Conservation (phyloP, 2,888 invertebrate genomes). For the Synanthedon myopaeformis region DNA sequence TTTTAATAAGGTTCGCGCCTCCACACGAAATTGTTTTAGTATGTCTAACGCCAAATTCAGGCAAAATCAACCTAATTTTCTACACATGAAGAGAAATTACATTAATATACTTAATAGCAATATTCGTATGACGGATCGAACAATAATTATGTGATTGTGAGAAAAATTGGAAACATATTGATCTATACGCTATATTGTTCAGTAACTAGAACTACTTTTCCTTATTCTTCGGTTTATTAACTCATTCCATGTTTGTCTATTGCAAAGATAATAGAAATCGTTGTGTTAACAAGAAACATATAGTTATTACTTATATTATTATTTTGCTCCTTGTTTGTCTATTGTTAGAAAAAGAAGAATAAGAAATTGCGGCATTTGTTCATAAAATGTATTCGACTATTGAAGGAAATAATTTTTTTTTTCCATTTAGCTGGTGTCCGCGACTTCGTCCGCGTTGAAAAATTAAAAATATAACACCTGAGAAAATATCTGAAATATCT, state of each 20-base stretch:
- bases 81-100: constrained; percentile 53
- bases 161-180: constrained; percentile 21
- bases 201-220: neutral
- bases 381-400: no score
- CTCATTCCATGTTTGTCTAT: neutral
- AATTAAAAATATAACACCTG: no score
- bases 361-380: no score
- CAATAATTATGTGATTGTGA: constrained; percentile 15
- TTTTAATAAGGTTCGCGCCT: constrained; percentile 44
- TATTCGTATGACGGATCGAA: neutral
- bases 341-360: neutral
- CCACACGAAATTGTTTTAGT: constrained; percentile 51
- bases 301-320: neutral
- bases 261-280: neutral
- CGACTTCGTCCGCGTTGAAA: no score
- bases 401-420: no score
- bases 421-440: no score
- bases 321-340: neutral
- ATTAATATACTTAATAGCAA: constrained; percentile 45
- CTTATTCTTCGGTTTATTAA: neutral
- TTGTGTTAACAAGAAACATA: neutral
- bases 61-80: constrained; percentile 49
- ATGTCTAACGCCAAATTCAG: constrained; percentile 49
- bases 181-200: constrained; percentile 2
- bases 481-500: no score